These are phyloP conservation scores for Amphiduros pacificus DNA, from an alignment of 2,888 invertebrate genomes.

Conservation along the genomic window DNA sequence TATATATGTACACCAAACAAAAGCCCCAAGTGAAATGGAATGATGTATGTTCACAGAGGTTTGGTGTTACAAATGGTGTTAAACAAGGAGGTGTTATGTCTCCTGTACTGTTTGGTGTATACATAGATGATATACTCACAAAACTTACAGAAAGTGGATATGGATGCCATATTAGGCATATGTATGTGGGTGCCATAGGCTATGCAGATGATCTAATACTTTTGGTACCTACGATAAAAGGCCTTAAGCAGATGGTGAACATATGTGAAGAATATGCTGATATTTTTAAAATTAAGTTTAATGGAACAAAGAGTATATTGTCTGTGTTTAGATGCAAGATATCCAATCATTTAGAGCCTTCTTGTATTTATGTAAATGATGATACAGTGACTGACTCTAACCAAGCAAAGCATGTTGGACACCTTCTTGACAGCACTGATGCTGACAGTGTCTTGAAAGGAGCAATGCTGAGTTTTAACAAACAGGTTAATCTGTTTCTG, in stretches of 20 bases:
- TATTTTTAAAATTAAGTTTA: neutral
- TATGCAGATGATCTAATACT: neutral
- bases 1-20: neutral
- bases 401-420: too few species aligned
- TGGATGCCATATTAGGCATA: neutral
- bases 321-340: too few species aligned
- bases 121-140: neutral
- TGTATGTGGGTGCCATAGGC: neutral
- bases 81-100: neutral
- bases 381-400: too few species aligned
- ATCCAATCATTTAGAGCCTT: too few species aligned
- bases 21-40: neutral
- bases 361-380: too few species aligned
- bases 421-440: too few species aligned
- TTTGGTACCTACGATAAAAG: neutral
- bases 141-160: neutral
- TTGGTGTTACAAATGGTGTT: neutral
- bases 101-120: neutral
- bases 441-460: too few species aligned
- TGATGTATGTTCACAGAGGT: neutral
- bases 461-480: too few species aligned
- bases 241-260: neutral
- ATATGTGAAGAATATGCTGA: neutral
- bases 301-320: neutral
- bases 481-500: too few species aligned